Evolutionary conservation across 2,888 invertebrate species (phyloP), one percentile per base, ranked within the genome.

Genomic region (Pristionchus japonicus): DNA sequence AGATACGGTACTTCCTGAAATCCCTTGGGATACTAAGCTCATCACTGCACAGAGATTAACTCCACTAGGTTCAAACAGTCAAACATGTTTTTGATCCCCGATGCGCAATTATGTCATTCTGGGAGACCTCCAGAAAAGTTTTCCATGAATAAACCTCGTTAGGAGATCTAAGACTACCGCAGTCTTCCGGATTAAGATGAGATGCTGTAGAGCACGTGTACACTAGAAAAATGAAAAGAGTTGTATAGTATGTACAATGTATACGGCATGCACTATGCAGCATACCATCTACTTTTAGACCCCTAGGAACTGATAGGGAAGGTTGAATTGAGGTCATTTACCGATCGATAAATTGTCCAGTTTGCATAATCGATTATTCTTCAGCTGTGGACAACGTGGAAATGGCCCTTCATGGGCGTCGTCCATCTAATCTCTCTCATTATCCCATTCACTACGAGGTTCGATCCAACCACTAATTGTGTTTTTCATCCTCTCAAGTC

Each of bases 311-410:
- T n/a, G n/a, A n/a, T n/a, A n/a, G n/a, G n/a, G n/a, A n/a, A n/a
- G n/a, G n/a, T n/a, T n/a, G n/a, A n/a, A n/a, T n/a, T n/a, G n/a
- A n/a, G n/a, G n/a, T n/a, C n/a, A n/a, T n/a, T n/a, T n/a, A n/a
- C n/a, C n/a, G n/a, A n/a, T n/a, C n/a, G n/a, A n/a, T n/a, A n/a
- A n/a, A n/a, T n/a, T n/a, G n/a, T 43, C 43, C 43, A 57, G 20
- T 13, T 23, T 57, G 57, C n/a, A 57, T 57, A 17, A 3, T n/a
- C 37, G 37, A 37, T 20, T 9, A 34, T 17, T 37, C 17, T 37
- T 40, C n/a, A 77, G 77, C 20, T 77, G 1, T 77, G 77, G 77
- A 77, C 23, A 27, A 77, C 43, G 13, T 77, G 77, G 77, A 77
- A 77, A 34, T 82, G 82, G 82, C 52, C 52, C 1, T 52, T 82